Conservation (phyloP, 2,113 vertebrate genomes). For the Raja brachyura region DNA sequence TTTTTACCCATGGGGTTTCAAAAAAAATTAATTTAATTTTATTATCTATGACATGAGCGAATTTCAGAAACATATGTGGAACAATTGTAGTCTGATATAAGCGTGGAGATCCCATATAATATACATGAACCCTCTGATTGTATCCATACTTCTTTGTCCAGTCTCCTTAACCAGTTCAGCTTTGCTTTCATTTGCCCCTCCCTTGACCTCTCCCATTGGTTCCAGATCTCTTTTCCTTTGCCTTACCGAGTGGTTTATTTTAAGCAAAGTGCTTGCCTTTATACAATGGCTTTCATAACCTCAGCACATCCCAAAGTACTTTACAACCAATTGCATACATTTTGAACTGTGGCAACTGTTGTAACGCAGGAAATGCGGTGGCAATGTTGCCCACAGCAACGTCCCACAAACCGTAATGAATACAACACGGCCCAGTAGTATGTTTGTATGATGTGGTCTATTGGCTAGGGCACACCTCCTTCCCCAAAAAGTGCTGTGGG, state of each 20-base stretch:
- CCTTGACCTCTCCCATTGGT: neutral
- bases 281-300: neutral
- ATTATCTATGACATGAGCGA: neutral
- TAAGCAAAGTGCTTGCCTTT: neutral
- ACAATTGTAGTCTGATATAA: slow-evolving; percentile 16
- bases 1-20: neutral
- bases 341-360: neutral
- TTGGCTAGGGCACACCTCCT: neutral
- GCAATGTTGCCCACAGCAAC: neutral
- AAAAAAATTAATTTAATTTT: neutral
- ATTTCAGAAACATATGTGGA: slow-evolving; percentile 22
- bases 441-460: neutral
- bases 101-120: slow-evolving; percentile 6
- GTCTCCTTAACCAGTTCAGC: neutral
- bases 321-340: neutral
- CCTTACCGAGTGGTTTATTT: neutral
- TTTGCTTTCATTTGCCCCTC: neutral
- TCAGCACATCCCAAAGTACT: neutral
- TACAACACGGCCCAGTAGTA: neutral
- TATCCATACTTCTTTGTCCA: neutral
- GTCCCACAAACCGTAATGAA: neutral
- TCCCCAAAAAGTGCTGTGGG: neutral
- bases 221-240: neutral
- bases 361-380: too few species aligned
- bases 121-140: neutral